A percentile compares a stretch with the other conserved stretches of the same genome.
phyloP scores from a whole-genome alignment of 1,140 invertebrate genomes.

The Drosophila melanica region DNA sequence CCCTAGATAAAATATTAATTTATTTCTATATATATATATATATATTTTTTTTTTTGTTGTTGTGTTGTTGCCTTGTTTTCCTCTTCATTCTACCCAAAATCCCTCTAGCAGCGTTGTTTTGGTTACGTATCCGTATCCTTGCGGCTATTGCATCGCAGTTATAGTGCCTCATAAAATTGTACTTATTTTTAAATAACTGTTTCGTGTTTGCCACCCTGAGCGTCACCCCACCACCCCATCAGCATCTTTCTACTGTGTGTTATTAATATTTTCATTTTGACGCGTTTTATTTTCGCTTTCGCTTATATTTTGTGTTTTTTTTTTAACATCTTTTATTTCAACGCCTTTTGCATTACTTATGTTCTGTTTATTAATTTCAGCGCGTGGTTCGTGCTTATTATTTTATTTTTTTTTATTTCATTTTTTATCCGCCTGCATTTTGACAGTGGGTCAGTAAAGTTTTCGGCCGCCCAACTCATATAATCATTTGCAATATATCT shows the following conservation, averaged over 20 bases:
- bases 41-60: constrained; percentile 6
- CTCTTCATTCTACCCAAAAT: no score
- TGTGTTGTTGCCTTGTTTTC: no score
- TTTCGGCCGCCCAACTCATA: constrained; percentile 14
- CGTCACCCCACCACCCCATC: background rate
- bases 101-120: background rate
- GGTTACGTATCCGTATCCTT: constrained; percentile 1
- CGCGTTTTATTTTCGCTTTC: constrained; percentile 63
- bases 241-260: constrained; percentile 29
- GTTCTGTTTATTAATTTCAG: constrained; percentile 68
- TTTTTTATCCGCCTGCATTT: constrained; percentile 5
- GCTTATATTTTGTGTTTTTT: background rate
- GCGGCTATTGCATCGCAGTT: constrained; percentile 62
- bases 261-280: constrained; percentile 74
- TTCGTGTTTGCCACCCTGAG: constrained; percentile 39
- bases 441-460: constrained; percentile 46
- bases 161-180: constrained; percentile 77
- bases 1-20: constrained; percentile 82
- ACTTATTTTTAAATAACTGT: constrained; percentile 76
- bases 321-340: constrained; percentile 47
- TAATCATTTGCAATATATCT: background rate
- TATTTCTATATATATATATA: constrained; percentile 56
- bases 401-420: constrained; percentile 11
- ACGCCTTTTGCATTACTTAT: constrained; percentile 66
- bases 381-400: constrained; percentile 42